Conservation (phyloP, 2,888 invertebrate species). For the Tachina fera region DNA sequence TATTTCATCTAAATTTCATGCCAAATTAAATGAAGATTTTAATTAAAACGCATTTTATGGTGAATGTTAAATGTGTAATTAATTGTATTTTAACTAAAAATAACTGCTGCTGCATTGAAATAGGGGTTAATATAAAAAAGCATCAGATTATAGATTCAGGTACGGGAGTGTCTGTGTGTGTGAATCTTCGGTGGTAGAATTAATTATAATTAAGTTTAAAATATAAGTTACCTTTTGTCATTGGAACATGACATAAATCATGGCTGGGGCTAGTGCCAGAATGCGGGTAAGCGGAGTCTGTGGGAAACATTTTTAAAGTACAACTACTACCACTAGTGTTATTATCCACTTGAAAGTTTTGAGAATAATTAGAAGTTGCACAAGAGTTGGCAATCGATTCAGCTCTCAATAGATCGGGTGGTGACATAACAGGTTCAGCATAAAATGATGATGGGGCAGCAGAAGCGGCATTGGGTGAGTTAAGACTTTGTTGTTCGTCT, state of each 20-base stretch:
- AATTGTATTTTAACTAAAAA: neutral
- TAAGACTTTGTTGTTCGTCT: slow-evolving; percentile 24
- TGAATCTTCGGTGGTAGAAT: neutral
- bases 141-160: neutral
- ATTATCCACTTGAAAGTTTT: slow-evolving; percentile 56
- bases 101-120: no score
- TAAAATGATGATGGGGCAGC: slow-evolving; percentile 35
- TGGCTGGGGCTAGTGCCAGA: slow-evolving; percentile 74
- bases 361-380: slow-evolving; percentile 70
- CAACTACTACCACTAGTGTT: slow-evolving; percentile 61
- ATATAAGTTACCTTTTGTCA: slow-evolving; percentile 77
- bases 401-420: slow-evolving; percentile 57
- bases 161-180: neutral
- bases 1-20: slow-evolving; percentile 39
- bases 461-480: slow-evolving; percentile 10
- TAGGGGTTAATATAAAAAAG: neutral
- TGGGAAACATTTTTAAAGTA: slow-evolving; percentile 54
- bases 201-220: neutral
- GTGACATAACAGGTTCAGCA: slow-evolving; percentile 41
- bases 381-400: slow-evolving; percentile 71
- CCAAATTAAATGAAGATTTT: slow-evolving; percentile 3
- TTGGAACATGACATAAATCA: slow-evolving; percentile 72
- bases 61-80: no score
- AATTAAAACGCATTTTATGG: neutral
- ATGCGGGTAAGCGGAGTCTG: slow-evolving; percentile 73